Conservation (phyloP, 1,140 invertebrate genomes). For the Hirudo medicinalis region DNA sequence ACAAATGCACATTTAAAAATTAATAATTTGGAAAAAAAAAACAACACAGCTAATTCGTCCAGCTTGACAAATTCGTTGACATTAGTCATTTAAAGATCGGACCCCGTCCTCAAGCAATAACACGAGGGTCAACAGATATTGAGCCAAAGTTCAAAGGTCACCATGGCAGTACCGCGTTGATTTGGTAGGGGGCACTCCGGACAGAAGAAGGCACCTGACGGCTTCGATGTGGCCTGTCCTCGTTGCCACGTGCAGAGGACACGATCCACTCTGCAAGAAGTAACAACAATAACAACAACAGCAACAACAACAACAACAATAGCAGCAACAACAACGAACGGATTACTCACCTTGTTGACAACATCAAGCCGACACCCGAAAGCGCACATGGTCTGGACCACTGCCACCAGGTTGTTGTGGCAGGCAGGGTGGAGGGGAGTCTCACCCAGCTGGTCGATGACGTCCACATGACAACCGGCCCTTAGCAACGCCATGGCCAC, state of each 20-base stretch:
- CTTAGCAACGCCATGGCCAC: constrained; percentile 80
- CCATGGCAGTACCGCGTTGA: constrained; percentile 42
- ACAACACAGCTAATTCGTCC: no score
- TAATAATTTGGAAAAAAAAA: no score
- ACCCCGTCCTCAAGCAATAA: background rate
- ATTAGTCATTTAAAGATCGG: no score
- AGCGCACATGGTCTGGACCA: constrained; percentile 61
- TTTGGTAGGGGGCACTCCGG: constrained; percentile 42
- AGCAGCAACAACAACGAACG: no score
- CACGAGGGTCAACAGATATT: no score
- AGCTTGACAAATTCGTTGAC: no score
- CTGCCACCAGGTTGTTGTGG: constrained; percentile 52
- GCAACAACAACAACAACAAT: no score
- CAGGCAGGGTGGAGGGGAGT: constrained; percentile 61
- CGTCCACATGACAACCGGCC: constrained; percentile 66
- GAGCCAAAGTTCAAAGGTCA: no score
- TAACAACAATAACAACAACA: background rate
- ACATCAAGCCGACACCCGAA: constrained; percentile 59
- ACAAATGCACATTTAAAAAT: no score
- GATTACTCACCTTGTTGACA: constrained; percentile 45
- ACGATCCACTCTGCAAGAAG: constrained; percentile 47
- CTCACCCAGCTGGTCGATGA: constrained; percentile 53
- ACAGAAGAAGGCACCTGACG: constrained; percentile 58
- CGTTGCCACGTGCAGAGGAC: constrained; percentile 61
- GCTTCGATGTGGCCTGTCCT: constrained; percentile 61